phyloP scores from a whole-genome alignment of 2,888 invertebrate genomes.

The Abrostola triplasia region DNA sequence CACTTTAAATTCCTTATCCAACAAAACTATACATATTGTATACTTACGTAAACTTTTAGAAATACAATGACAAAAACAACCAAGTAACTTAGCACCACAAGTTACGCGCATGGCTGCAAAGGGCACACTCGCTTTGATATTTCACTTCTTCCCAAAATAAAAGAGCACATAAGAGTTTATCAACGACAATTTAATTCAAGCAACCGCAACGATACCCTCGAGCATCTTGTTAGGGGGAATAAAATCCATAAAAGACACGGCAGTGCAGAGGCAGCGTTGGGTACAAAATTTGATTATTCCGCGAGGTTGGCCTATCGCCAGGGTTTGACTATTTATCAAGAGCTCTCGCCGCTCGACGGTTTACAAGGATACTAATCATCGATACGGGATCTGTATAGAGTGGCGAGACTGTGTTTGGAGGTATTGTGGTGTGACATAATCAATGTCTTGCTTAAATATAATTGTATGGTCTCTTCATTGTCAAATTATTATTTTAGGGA shows the following conservation, averaged over 20 bases:
- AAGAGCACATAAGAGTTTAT: constrained; percentile 80
- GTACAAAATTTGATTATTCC: constrained; percentile 87
- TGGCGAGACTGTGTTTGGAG: constrained; percentile 35
- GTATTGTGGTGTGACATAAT: constrained; percentile 7
- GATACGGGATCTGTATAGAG: constrained; percentile 71
- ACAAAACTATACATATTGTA: background rate
- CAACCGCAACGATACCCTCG: constrained; percentile 77
- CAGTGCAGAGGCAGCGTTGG: constrained; percentile 75
- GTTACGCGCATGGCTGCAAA: background rate
- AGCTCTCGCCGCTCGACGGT: constrained; percentile 79
- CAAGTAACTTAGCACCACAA: background rate
- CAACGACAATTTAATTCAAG: constrained; percentile 86
- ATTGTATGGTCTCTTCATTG: too few species aligned
- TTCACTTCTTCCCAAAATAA: constrained; percentile 62
- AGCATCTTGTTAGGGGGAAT: constrained; percentile 86
- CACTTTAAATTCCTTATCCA: background rate
- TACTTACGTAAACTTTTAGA: background rate
- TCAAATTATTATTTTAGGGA: too few species aligned
- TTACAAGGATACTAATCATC: constrained; percentile 87
- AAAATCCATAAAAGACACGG: constrained; percentile 87
- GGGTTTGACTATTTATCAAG: constrained; percentile 85
- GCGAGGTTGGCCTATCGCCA: constrained; percentile 88
- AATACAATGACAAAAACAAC: background rate
- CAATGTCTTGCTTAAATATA: background rate
- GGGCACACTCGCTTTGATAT: constrained; percentile 20